Evolutionary conservation across 2,888 invertebrate genomes (phyloP).

Genomic region (Ichneumoninae sp.): DNA sequence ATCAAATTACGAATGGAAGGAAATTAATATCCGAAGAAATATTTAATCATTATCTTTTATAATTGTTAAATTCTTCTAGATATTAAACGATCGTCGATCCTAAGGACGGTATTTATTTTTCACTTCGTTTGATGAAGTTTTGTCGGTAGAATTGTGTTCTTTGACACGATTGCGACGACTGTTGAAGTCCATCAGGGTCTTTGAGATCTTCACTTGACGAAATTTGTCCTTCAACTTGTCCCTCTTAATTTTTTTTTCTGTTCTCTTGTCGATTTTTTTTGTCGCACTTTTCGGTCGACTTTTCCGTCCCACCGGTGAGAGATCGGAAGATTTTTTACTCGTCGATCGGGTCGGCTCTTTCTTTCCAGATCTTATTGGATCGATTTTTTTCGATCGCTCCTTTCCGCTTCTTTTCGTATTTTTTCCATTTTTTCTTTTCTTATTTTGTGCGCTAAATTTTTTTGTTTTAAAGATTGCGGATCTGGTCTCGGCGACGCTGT

Average conservation of each 20-base stretch:
- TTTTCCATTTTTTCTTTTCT: not conserved
- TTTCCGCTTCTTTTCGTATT: not conserved
- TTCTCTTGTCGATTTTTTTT: not conserved
- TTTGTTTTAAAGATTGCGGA: constrained; percentile 37
- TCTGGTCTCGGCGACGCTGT: constrained; percentile 12
- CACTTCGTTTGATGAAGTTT: not conserved
- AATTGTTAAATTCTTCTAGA: not conserved
- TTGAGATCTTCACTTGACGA: not conserved
- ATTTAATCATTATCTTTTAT: not conserved
- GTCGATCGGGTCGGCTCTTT: not conserved
- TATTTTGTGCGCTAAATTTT: not conserved
- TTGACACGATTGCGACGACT: not conserved
- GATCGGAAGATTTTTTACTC: not conserved
- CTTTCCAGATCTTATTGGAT: not conserved
- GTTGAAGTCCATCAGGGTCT: not conserved
- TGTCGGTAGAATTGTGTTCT: constrained; percentile 2
- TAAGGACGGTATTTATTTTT: not conserved
- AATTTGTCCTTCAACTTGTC: constrained; percentile 4
- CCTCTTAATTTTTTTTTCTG: constrained; percentile 21
- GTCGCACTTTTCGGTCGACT: not conserved
- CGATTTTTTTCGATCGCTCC: not conserved
- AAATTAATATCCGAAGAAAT: not conserved
- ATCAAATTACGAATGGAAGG: not conserved
- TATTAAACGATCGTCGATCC: not conserved
- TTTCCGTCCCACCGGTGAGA: constrained; percentile 2